Conservation (phyloP, 2,113 vertebrate species). For the Notothenia rossii region DNA sequence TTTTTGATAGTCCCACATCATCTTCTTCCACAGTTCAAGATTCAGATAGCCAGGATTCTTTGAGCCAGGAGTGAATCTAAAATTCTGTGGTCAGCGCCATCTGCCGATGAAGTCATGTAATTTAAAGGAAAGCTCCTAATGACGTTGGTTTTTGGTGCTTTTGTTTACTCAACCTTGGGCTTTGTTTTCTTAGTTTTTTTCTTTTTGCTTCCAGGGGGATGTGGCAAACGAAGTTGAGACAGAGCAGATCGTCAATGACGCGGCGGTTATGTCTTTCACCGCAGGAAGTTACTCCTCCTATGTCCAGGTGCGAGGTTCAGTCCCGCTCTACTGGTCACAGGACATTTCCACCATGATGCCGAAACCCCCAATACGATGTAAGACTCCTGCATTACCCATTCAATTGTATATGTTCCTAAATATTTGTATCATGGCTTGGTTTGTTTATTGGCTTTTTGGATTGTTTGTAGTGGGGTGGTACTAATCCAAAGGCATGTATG, state of each 20-base stretch:
- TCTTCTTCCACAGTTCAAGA: neutral
- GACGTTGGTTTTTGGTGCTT: neutral
- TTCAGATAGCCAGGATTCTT: too few species aligned
- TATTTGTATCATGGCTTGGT: neutral
- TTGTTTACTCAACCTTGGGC: neutral
- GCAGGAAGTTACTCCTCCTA: conserved; percentile 98
- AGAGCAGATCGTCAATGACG: conserved; percentile 96
- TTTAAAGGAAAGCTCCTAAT: neutral
- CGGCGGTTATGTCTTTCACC: conserved; percentile 94
- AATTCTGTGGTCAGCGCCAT: too few species aligned
- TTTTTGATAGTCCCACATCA: neutral
- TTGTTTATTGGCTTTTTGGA: neutral
- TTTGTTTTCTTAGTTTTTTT: neutral
- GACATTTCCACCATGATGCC: conserved; percentile 99
- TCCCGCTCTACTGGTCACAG: conserved; percentile 98
- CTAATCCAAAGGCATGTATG: too few species aligned
- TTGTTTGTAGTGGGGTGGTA: too few species aligned
- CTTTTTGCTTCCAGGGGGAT: conserved; percentile 87
- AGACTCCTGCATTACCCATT: conserved; percentile 35
- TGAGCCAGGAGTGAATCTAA: too few species aligned
- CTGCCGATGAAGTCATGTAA: neutral
- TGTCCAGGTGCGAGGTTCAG: conserved; percentile 95
- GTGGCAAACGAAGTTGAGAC: conserved; percentile 99
- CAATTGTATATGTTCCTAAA: neutral
- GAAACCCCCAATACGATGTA: conserved; percentile 96